Conservation (phyloP, 2,888 invertebrate species). For the Neoscelio sp. region DNA sequence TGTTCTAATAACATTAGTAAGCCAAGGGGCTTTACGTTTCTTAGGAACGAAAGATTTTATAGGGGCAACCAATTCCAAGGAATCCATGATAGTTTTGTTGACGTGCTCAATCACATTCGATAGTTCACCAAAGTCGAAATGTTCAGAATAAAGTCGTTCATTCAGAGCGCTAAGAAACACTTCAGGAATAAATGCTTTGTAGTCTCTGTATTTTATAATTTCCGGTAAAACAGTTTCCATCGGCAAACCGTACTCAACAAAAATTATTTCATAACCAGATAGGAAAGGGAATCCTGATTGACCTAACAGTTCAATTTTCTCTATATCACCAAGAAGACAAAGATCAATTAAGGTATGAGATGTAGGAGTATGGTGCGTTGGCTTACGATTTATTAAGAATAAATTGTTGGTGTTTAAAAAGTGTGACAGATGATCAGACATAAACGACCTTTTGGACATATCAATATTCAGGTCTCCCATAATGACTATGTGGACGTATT, state of each 20-base stretch:
- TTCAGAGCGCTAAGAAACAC: too few relatives aligned
- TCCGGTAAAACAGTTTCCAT: background rate
- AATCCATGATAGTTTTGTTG: background rate
- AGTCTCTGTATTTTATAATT: background rate
- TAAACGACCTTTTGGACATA: background rate
- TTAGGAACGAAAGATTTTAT: background rate
- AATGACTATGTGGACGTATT: background rate
- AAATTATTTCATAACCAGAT: slow-evolving; percentile 26
- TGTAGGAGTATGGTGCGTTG: slow-evolving; percentile 4
- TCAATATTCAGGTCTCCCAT: slow-evolving; percentile 33
- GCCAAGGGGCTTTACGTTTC: slow-evolving; percentile 16
- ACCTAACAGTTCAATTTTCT: background rate
- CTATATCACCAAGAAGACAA: background rate
- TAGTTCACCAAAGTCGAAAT: background rate
- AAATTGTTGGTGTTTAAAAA: background rate
- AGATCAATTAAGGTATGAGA: slow-evolving; percentile 13
- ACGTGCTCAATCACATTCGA: background rate
- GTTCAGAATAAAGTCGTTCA: too few relatives aligned
- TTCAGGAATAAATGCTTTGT: background rate
- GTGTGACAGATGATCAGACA: background rate
- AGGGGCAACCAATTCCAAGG: slow-evolving; percentile 1
- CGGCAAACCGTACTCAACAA: background rate
- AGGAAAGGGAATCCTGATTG: slow-evolving; percentile 25
- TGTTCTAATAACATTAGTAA: background rate
- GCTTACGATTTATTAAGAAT: background rate